Conservation (phyloP, 1,140 invertebrate genomes). For the Pinna nobilis region DNA sequence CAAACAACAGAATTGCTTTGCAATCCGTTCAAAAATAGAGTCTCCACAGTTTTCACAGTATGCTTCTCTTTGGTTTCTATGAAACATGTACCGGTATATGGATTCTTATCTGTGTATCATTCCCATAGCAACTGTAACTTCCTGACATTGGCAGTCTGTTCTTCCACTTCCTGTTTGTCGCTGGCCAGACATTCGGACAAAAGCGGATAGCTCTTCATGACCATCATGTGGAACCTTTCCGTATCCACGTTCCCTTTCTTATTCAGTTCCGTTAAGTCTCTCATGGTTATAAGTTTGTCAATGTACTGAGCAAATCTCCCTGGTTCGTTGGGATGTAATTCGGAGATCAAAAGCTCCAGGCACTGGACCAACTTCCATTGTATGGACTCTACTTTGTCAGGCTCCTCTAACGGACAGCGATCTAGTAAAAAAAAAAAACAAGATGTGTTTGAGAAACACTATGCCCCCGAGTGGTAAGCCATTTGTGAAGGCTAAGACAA, state of each 20-base stretch:
- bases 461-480: too few relatives aligned
- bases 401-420: conserved; percentile 44
- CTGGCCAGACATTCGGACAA: conserved; percentile 38
- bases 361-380: conserved; percentile 56
- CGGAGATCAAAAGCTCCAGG: conserved; percentile 46
- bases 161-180: conserved; percentile 23
- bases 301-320: conserved; percentile 50
- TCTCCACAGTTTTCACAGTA: too few relatives aligned
- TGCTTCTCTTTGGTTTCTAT: too few relatives aligned
- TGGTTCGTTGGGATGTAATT: conserved; percentile 42
- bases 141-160: too few relatives aligned
- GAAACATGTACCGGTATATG: too few relatives aligned
- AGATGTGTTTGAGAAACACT: too few relatives aligned
- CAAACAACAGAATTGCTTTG: too few relatives aligned
- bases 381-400: conserved; percentile 51
- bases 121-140: too few relatives aligned
- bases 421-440: conserved; percentile 32
- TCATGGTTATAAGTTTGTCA: conserved; percentile 43
- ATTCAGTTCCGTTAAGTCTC: conserved; percentile 54
- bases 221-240: conserved; percentile 39
- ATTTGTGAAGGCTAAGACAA: too few relatives aligned
- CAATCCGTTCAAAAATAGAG: too few relatives aligned
- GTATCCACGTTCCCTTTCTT: conserved; percentile 38
- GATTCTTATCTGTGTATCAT: too few relatives aligned
- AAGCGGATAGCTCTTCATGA: conserved; percentile 41